These are phyloP conservation scores for Acrocera orbiculus DNA, from an alignment of 2,888 invertebrate genomes.

Conservation along the genomic window DNA sequence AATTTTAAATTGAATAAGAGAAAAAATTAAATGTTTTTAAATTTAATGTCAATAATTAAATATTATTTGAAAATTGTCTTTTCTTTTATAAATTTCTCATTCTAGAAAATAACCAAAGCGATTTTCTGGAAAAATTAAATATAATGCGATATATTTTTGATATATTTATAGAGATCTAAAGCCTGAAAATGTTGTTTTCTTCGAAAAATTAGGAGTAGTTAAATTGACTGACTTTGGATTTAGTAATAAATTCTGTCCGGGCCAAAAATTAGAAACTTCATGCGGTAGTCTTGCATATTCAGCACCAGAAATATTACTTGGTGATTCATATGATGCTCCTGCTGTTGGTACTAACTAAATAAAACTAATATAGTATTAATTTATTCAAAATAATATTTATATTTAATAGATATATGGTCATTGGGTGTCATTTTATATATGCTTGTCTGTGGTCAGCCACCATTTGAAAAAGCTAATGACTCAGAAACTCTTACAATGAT, in stretches of 20 bases:
- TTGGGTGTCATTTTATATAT: conserved; percentile 96
- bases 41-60: too few relatives aligned
- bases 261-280: conserved; percentile 91
- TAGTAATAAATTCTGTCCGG: conserved; percentile 92
- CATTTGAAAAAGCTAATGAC: conserved; percentile 98
- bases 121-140: too few relatives aligned
- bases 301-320: conserved; percentile 95
- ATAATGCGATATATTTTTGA: too few relatives aligned
- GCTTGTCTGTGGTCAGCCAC: conserved; percentile 93
- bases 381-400: conserved; percentile 5
- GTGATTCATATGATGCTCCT: conserved; percentile 97
- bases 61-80: too few relatives aligned
- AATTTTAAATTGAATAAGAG: too few relatives aligned
- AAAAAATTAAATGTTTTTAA: too few relatives aligned
- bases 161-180: conserved; percentile 76
- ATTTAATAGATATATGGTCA: conserved; percentile 80
- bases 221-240: conserved; percentile 98
- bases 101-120: too few relatives aligned
- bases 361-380: too few relatives aligned
- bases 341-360: conserved; percentile 94
- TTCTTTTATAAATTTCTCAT: too few relatives aligned
- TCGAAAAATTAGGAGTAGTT: conserved; percentile 89
- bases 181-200: conserved; percentile 99
- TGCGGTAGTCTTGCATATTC: conserved; percentile 98
- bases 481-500: conserved; percentile 99